Base-by-base conservation (phyloP, 92 coral and sea anemone species). In the Epizoanthus stellaris region DNA sequence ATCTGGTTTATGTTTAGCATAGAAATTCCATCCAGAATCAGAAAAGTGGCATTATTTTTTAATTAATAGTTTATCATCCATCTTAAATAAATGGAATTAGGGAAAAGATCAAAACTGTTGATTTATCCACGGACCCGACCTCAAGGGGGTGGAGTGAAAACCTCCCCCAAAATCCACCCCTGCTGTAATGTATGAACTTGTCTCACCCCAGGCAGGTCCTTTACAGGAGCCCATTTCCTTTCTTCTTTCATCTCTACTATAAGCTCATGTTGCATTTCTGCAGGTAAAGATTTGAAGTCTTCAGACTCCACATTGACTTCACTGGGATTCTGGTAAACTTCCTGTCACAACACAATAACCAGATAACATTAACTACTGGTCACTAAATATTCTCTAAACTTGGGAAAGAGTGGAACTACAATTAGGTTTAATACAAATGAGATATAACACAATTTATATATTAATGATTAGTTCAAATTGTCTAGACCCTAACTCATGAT, bases 251-350 rank as follows among this genome's bases (percentile, higher is more conserved):
- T 91, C 40, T 97, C 99, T 53, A 93, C 94, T 72, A 97, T 97
- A 1, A 97, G 75, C 49, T 97, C 99, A 76, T 97, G 99, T 75
- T 97, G 97, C 57, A 97, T 90, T 77, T 93, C 99, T 72, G 93
- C 89, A 11, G 99, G 98, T 66, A 96, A 76, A 10, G 93, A 83
- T 71, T 88, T 92, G 74, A 96, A 96, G 80, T 94, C 99, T 12
- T 94, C 88, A 36, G 98, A 94, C 14, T 96, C 95, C 56, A 96
- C 93, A 57, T 92, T 87, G 47, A 94, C 85, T 52, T 87, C 89
- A 14, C 71, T 80, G 4, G 97, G 93, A 75, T 94, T 95, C 91
- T 95, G 92, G 43, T 85, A 73, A 68, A 85, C 69, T 0, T 70
- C 54, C 82, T 76, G 57, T 36, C 57, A 12, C 64, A 74, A 52